These are phyloP conservation scores for Heliconius melpomene DNA, from an alignment of 1,140 invertebrate genomes.

Conservation along the genomic window DNA sequence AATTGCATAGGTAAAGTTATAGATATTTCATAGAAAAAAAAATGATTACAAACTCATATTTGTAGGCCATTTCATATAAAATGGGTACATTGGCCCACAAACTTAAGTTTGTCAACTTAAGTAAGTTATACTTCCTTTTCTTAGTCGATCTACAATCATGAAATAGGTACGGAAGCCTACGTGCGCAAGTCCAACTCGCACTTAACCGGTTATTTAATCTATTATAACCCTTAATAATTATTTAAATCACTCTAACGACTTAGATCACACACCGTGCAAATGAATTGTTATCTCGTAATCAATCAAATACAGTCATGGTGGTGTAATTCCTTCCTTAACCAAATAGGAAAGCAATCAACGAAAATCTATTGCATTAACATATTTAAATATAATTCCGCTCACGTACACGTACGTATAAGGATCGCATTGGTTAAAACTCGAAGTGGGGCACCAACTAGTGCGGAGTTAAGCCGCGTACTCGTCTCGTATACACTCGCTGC, in stretches of 20 bases:
- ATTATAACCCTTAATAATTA: background rate
- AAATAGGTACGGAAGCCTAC: too few species aligned
- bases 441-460: conserved; percentile 60
- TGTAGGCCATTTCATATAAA: too few species aligned
- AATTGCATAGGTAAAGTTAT: background rate
- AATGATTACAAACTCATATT: too few species aligned
- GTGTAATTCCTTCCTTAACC: background rate
- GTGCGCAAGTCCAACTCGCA: too few species aligned
- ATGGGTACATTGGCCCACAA: too few species aligned
- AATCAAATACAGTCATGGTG: background rate
- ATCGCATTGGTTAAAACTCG: conserved; percentile 47
- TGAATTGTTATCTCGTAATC: background rate
- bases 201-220: too few species aligned
- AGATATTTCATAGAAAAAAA: too few species aligned
- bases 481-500: conserved; percentile 51
- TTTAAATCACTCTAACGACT: background rate
- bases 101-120: too few species aligned
- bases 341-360: conserved; percentile 4
- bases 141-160: too few species aligned
- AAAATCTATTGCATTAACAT: conserved; percentile 10
- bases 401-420: conserved; percentile 37
- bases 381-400: conserved; percentile 33
- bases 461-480: conserved; percentile 61
- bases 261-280: background rate
- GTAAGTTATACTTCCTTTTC: too few species aligned